These are phyloP conservation scores for Nannobrachium achirus DNA, from an alignment of 2,113 vertebrate species.

Conservation along the genomic window DNA sequence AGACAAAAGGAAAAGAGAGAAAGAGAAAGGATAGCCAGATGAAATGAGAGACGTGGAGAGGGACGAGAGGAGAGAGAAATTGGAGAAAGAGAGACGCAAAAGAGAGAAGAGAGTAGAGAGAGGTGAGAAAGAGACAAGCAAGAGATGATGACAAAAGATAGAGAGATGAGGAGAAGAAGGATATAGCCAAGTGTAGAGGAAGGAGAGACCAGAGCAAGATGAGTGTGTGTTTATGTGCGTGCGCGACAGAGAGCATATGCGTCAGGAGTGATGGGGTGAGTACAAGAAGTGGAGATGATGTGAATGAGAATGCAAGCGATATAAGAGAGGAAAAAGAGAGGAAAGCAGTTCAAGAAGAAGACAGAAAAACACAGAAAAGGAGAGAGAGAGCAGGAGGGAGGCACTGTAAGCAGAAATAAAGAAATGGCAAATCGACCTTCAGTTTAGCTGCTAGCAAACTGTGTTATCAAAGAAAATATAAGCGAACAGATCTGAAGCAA, in stretches of 20 bases:
- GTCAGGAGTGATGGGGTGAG: neutral
- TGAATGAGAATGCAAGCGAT: too few relatives aligned
- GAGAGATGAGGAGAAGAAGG: neutral
- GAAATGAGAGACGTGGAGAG: neutral
- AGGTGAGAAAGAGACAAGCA: neutral
- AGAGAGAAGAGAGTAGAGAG: too few relatives aligned
- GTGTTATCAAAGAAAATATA: neutral
- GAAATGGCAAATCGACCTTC: conserved; percentile 31
- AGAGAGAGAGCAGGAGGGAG: conserved; percentile 47
- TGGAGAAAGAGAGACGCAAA: neutral
- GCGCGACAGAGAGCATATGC: neutral
- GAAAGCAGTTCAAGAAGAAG: neutral
- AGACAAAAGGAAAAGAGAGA: conserved; percentile 35
- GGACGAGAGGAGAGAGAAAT: neutral
- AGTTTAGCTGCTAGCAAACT: conserved; percentile 22
- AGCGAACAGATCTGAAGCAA: neutral
- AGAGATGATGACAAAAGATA: too few relatives aligned
- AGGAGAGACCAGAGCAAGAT: neutral
- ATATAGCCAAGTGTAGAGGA: neutral
- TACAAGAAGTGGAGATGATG: too few relatives aligned
- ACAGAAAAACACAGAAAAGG: neutral
- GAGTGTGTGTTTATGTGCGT: too few relatives aligned
- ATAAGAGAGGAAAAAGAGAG: too few relatives aligned
- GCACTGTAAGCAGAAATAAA: conserved; percentile 46
- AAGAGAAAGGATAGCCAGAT: conserved; percentile 1